Percentiles rank a stretch among this genome's conserved stretches.
These are phyloP conservation scores for Catostylus mosaicus DNA, from an alignment of 30 jellyfish, hydroid and myxozoan genomes.

Conservation along the genomic window DNA sequence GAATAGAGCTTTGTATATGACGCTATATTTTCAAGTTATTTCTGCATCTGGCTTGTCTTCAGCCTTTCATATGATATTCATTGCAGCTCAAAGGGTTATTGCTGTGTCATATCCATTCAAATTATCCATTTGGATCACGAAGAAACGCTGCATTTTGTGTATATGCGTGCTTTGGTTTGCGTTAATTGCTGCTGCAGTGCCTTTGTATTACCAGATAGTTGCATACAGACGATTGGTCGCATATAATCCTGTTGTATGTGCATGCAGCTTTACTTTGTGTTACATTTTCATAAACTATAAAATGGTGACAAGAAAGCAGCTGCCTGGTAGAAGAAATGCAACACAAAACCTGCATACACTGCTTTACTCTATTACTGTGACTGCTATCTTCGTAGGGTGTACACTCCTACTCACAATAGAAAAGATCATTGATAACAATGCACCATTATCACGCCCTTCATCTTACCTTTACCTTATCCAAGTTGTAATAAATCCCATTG, in stretches of 20 bases:
- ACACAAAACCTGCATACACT: background rate
- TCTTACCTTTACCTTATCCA: background rate
- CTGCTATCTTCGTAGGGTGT: background rate
- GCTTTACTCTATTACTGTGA: background rate
- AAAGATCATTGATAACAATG: too few species aligned
- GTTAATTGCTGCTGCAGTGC: too few species aligned
- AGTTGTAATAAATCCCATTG: background rate
- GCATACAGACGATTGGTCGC: too few species aligned
- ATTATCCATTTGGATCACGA: background rate
- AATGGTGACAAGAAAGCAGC: background rate
- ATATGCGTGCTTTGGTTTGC: too few species aligned
- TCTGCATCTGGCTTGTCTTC: background rate
- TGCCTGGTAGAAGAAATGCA: background rate
- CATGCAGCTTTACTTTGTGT: background rate
- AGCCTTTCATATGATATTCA: slow-evolving; percentile 10
- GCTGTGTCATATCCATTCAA: slow-evolving; percentile 10
- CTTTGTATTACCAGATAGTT: too few species aligned
- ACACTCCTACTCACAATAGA: background rate
- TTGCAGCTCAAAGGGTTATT: slow-evolving; percentile 15
- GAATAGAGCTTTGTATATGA: background rate
- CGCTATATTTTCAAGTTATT: background rate
- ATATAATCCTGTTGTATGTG: too few species aligned
- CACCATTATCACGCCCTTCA: background rate
- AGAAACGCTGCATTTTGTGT: too few species aligned
- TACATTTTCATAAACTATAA: background rate